Percentiles rank a stretch among this genome's conserved stretches.
Conservation (phyloP, 2,797 vertebrate genomes). For the Decapterus maruadsi region DNA sequence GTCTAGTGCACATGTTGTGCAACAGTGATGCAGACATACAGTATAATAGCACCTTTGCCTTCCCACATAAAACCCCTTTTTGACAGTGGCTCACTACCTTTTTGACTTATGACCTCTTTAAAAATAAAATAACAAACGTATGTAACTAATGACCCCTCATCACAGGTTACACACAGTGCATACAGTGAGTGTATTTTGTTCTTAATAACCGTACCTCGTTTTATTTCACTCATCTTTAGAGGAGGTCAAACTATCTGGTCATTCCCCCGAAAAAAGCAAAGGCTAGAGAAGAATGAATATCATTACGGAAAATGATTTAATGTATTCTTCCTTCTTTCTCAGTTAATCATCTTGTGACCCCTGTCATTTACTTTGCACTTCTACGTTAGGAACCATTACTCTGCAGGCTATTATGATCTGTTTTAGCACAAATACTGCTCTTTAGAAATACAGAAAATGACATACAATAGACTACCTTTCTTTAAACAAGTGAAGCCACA, state of each 20-base stretch:
- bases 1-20: not conserved
- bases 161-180: not conserved
- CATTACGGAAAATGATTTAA: not conserved
- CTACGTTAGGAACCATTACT: not conserved
- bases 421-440: not conserved
- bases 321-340: not conserved
- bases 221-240: not conserved
- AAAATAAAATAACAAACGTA: not conserved
- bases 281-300: not conserved
- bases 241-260: not conserved
- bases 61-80: not conserved
- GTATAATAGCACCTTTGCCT: no score
- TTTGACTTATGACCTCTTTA: not conserved
- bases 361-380: constrained; percentile 1
- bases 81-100: not conserved
- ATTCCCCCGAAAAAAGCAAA: not conserved
- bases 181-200: not conserved
- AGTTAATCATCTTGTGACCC: not conserved
- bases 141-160: not conserved
- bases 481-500: not conserved
- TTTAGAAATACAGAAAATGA: not conserved
- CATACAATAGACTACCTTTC: not conserved
- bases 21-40: not conserved
- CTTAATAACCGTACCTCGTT: not conserved
- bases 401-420: not conserved